phyloP scores from a whole-genome alignment of 1,140 invertebrate genomes.

The Magallana angulata region DNA sequence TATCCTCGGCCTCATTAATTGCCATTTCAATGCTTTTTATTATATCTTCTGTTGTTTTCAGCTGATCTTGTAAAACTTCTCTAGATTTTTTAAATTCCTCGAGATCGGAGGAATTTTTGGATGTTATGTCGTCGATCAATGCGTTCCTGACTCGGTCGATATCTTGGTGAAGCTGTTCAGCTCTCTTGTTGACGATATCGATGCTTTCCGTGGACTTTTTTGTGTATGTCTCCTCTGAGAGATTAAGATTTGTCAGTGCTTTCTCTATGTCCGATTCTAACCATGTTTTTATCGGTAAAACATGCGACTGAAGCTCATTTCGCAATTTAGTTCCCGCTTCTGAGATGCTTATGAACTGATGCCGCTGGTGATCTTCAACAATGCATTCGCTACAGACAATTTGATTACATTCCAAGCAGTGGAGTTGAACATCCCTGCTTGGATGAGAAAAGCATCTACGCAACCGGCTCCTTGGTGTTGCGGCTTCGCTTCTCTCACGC shows the following conservation, averaged over 20 bases:
- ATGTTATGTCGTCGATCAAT: constrained; percentile 23
- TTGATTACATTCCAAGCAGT: constrained; percentile 49
- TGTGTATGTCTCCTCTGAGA: constrained; percentile 33
- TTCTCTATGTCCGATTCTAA: constrained; percentile 36
- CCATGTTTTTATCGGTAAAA: constrained; percentile 45
- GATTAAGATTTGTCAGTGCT: constrained; percentile 20
- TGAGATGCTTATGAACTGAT: constrained; percentile 49
- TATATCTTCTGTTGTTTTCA: constrained; percentile 35
- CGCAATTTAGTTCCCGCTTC: constrained; percentile 46
- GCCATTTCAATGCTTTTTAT: constrained; percentile 37
- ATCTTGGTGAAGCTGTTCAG: constrained; percentile 45
- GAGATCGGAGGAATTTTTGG: constrained; percentile 32
- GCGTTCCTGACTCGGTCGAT: constrained; percentile 40
- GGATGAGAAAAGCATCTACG: constrained; percentile 47
- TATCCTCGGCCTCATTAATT: constrained; percentile 46
- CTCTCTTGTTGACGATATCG: constrained; percentile 41
- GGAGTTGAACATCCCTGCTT: constrained; percentile 40
- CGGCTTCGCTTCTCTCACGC: constrained; percentile 18
- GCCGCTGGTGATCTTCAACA: constrained; percentile 45
- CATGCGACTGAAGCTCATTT: constrained; percentile 17
- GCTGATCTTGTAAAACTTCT: constrained; percentile 18
- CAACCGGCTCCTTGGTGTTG: constrained; percentile 36
- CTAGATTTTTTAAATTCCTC: constrained; percentile 13
- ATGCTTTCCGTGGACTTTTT: neutral
- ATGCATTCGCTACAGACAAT: constrained; percentile 50